Percentiles rank a stretch among this genome's conserved stretches.
These are phyloP conservation scores for Alouatta palliata DNA, from an alignment of 2,113 vertebrate genomes.

Conservation along the genomic window DNA sequence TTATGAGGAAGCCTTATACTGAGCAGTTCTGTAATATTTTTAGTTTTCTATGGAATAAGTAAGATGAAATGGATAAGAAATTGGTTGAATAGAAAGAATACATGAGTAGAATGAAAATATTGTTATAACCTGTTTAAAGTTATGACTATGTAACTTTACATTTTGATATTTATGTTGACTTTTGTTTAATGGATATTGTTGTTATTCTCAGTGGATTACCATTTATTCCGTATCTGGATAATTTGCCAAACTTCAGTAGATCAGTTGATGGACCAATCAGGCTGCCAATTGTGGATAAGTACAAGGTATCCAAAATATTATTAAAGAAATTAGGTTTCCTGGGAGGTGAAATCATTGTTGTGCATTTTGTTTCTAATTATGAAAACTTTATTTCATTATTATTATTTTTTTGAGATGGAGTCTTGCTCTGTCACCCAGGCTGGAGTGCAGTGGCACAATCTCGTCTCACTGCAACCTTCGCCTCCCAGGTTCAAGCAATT, in stretches of 20 bases:
- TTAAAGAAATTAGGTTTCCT: conserved; percentile 30
- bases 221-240: conserved; percentile 98
- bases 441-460: too few species aligned
- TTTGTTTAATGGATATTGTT: conserved; percentile 26
- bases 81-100: not conserved
- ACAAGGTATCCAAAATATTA: conserved; percentile 90
- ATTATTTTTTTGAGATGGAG: too few species aligned
- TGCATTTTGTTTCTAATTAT: conserved; percentile 37
- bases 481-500: too few species aligned
- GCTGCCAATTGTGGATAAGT: conserved; percentile 99
- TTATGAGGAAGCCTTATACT: conserved; percentile 6
- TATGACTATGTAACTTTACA: not conserved
- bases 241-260: conserved; percentile 98
- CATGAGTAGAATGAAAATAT: conserved; percentile 13
- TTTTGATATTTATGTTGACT: conserved; percentile 41
- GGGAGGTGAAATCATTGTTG: conserved; percentile 21
- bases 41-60: not conserved
- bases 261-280: conserved; percentile 95
- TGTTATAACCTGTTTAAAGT: not conserved
- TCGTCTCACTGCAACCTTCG: too few species aligned
- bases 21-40: not conserved
- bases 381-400: not conserved
- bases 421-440: too few species aligned
- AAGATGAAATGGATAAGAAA: not conserved
- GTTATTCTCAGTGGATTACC: conserved; percentile 92